Conservation (phyloP, 2,797 vertebrate genomes). For the Podarcis siculus region DNA sequence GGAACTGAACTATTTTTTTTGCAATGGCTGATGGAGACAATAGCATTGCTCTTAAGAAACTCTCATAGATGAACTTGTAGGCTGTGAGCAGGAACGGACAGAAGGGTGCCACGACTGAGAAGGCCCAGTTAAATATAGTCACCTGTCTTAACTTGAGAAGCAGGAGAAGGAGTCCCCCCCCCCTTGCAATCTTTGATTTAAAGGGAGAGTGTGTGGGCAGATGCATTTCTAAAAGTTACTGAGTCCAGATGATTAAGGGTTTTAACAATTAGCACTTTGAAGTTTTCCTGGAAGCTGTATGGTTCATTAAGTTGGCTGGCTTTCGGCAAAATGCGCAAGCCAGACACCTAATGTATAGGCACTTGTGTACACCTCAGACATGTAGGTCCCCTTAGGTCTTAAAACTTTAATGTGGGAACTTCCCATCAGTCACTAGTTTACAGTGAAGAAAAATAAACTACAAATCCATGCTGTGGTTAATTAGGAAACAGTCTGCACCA, state of each 20-base stretch:
- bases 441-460: neutral
- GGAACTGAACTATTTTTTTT: neutral
- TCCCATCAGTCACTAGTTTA: too few relatives aligned
- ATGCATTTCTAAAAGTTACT: neutral
- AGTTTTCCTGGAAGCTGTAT: neutral
- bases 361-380: neutral
- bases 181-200: neutral
- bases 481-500: neutral
- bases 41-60: neutral
- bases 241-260: neutral
- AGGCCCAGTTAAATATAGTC: neutral
- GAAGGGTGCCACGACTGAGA: neutral
- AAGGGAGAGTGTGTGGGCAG: neutral
- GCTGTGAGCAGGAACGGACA: neutral
- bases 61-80: neutral
- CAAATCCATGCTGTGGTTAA: neutral
- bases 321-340: neutral
- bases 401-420: neutral
- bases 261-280: neutral
- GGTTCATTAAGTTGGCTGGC: neutral
- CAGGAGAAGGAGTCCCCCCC: rapidly evolving
- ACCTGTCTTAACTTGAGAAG: neutral
- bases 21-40: too few relatives aligned
- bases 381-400: neutral
- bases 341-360: neutral